Evolutionary conservation across 2,797 vertebrate species (phyloP), one percentile per base, ranked within the genome.

Genomic region (Chaetophractus vellerosus): DNA sequence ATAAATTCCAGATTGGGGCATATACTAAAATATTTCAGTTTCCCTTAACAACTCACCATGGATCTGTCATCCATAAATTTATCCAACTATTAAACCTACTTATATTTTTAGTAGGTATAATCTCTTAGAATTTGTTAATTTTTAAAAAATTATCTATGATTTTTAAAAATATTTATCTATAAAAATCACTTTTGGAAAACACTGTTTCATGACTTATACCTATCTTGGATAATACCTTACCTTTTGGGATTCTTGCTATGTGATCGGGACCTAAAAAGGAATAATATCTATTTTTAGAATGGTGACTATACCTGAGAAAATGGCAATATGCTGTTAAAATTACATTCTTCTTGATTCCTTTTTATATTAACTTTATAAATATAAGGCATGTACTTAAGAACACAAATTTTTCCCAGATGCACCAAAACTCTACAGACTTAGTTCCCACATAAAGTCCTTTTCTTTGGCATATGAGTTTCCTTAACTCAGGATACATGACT

Each of bases 201-300:
- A 69, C 12, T 91, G n/a, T 38, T 95, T 95, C 33, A 91, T 55
- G 87, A 92, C 9, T 95, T 88, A 72, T 15, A 83, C 8, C 48
- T 81, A 89, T 95, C 38, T 78, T 88, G 57, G 28, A 57, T 50
- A 41, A 76, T 45, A 95, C 91, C 45, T 55, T 97, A 98, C 98
- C 98, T 98, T 98, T 98, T 99, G 86, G 98, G 95, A 97, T 98
- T 98, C 97, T 98, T 99, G 98, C 98, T 98, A 97, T 98, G 98
- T 97, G 98, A 99, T 96, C 98, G 98, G 96, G 98, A 99, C 97
- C 98, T 99, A 97, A 96, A 98, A 24, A 87, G 97, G 93, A 98
- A 94, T 0, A 38, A 57, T 41, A 85, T 33, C 3, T 75, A 28
- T 69, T 95, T 97, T 96, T 96, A 96, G 92, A 84, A 95, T 88